Evolutionary conservation across 2,888 invertebrate species (phyloP), one percentile per base, ranked within the genome.

Genomic region (Apeira syringaria): DNA sequence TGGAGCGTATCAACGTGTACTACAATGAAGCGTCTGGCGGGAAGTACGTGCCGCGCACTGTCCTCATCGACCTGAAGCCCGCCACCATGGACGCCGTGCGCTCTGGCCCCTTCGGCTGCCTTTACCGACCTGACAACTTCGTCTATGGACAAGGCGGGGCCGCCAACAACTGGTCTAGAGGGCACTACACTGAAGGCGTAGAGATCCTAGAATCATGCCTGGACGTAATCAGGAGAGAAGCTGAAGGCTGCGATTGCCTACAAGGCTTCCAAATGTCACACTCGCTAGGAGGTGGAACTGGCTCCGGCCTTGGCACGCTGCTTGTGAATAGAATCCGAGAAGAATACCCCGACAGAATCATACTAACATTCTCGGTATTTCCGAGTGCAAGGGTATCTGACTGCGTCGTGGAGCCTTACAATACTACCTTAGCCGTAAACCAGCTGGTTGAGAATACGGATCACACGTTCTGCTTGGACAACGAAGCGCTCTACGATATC

Each of bases 111-210:
- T 96, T 95, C 75, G 97, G 97, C 3, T 94, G 94, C 69, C 92
- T 97, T 36, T 97, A 95, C 91, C 92, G 97, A 38, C 97, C 97
- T 5, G 96, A 97, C 78, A 97, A 97, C 85, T 97, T 96, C 74
- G 96, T 97, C 2, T 97, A 96, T 61, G 95, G 94, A 4, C 82
- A 85, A 39, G 77, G 75, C 29, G 69, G 88, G 11, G 90, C 84
- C 25, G 84, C 80, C 8, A 89, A 90, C 58, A 90, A 90, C 73
- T 90, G 90, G 90, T 85, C 90, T n/a, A 68, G 83, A 49, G 90
- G 98, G n/a, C 97, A 97, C 69, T 97, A 97, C 84, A 97, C 97
- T 10, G 97, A 97, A 84, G 97, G 97, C n/a, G 97, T 92, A 40
- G 97, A 94, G 83, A 91, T 94, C 66, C 94, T 93, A 34, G 98